Evolutionary conservation across 2,888 invertebrate genomes (phyloP).

Genomic region (Drosophila aldrichi): DNA sequence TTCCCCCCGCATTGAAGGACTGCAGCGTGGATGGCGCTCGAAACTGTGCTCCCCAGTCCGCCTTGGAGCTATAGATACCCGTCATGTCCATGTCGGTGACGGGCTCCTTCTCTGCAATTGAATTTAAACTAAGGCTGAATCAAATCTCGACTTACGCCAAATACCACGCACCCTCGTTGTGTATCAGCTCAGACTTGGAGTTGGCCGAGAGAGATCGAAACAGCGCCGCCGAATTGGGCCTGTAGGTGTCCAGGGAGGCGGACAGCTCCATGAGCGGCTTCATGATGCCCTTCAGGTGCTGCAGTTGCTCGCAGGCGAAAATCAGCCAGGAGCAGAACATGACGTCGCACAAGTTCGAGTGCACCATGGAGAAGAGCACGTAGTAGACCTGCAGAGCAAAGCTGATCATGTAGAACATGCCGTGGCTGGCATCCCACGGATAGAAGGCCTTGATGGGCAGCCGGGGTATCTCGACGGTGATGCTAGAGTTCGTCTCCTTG

Average conservation of each 20-base stretch:
- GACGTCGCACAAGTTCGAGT: slow-evolving; percentile 89
- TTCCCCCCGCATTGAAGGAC: slow-evolving; percentile 86
- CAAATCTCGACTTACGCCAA: slow-evolving; percentile 13
- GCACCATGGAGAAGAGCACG: slow-evolving; percentile 88
- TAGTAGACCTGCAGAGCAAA: slow-evolving; percentile 90
- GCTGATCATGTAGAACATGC: slow-evolving; percentile 89
- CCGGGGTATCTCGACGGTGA: slow-evolving; percentile 89
- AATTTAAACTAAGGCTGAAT: slow-evolving; percentile 14
- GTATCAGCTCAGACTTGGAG: slow-evolving; percentile 84
- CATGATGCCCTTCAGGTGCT: slow-evolving; percentile 94
- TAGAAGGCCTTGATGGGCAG: slow-evolving; percentile 92
- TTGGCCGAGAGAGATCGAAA: slow-evolving; percentile 87
- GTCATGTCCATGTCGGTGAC: slow-evolving; percentile 88
- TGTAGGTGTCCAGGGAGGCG: slow-evolving; percentile 91
- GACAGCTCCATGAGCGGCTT: slow-evolving; percentile 94
- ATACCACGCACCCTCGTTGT: slow-evolving; percentile 82
- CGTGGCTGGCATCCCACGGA: slow-evolving; percentile 91
- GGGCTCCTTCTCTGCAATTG: slow-evolving; percentile 85
- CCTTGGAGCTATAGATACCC: slow-evolving; percentile 91
- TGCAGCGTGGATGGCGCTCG: slow-evolving; percentile 89
- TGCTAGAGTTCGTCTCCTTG: slow-evolving; percentile 90
- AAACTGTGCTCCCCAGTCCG: slow-evolving; percentile 91
- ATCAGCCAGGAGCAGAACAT: slow-evolving; percentile 94
- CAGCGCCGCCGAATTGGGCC: slow-evolving; percentile 90
- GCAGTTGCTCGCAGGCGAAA: slow-evolving; percentile 94